Evolutionary conservation across 2,888 invertebrate genomes (phyloP).

Genomic region (Parnassius mnemosyne): DNA sequence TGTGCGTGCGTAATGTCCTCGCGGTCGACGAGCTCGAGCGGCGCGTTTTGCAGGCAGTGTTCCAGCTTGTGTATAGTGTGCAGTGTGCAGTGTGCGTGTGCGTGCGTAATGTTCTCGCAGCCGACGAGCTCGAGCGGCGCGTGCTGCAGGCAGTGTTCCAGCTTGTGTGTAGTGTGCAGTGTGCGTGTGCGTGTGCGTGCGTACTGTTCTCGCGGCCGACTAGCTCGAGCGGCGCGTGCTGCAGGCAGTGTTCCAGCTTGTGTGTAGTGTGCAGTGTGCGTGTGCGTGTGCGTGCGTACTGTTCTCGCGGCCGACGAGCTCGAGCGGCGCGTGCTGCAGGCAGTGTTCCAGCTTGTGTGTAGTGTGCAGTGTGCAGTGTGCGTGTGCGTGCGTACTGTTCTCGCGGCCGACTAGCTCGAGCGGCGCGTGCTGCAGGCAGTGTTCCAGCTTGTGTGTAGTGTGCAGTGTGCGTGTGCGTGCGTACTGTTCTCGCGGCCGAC

Average conservation of each 20-base stretch:
- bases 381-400: constrained; percentile 47
- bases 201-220: too few relatives aligned
- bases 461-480: too few relatives aligned
- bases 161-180: constrained; percentile 69
- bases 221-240: too few relatives aligned
- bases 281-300: constrained; percentile 34
- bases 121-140: constrained; percentile 66
- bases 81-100: too few relatives aligned
- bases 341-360: too few relatives aligned
- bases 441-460: constrained; percentile 87
- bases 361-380: too few relatives aligned
- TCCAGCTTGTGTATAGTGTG: constrained; percentile 87
- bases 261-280: too few relatives aligned
- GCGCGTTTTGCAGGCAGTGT: constrained; percentile 80
- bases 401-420: constrained; percentile 61
- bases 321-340: constrained; percentile 56
- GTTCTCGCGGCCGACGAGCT: constrained; percentile 52
- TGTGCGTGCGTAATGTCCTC: constrained; percentile 51
- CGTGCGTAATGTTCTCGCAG: constrained; percentile 55
- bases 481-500: too few relatives aligned
- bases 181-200: too few relatives aligned
- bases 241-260: too few relatives aligned
- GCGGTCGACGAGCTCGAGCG: constrained; percentile 61
- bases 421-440: constrained; percentile 79
- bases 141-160: constrained; percentile 84